phyloP scores from a whole-genome alignment of 2,888 invertebrate species.

The Gisinianus flammeolus region DNA sequence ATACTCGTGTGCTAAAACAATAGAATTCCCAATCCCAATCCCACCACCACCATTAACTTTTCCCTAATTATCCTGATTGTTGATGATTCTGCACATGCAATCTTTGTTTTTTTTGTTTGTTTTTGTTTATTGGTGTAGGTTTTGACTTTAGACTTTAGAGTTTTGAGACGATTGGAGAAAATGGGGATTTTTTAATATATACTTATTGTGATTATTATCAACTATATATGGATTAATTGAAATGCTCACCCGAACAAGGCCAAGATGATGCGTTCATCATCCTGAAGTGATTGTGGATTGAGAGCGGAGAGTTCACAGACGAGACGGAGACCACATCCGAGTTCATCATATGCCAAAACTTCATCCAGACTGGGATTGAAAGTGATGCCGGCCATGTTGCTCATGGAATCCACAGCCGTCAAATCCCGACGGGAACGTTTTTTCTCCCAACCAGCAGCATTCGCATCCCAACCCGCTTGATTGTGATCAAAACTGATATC shows the following conservation, averaged over 20 bases:
- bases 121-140: too few species aligned
- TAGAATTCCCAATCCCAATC: too few species aligned
- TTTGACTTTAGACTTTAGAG: neutral
- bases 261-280: conserved; percentile 49
- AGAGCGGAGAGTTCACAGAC: conserved; percentile 50
- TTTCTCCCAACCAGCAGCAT: neutral
- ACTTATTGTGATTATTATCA: too few species aligned
- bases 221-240: neutral
- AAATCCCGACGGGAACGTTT: neutral
- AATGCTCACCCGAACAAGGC: conserved; percentile 47
- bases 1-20: too few species aligned
- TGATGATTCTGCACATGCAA: too few species aligned
- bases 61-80: too few species aligned
- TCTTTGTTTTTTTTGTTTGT: too few species aligned
- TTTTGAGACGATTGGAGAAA: neutral
- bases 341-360: conserved; percentile 48
- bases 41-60: too few species aligned
- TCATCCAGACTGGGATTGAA: conserved; percentile 42
- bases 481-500: conserved; percentile 32
- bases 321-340: conserved; percentile 54
- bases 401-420: neutral
- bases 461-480: conserved; percentile 26
- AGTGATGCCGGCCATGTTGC: conserved; percentile 2
- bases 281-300: conserved; percentile 41
- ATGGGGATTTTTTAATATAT: neutral